These are phyloP conservation scores for Malacosoma neustria DNA, from an alignment of 2,888 invertebrate genomes.

Conservation along the genomic window DNA sequence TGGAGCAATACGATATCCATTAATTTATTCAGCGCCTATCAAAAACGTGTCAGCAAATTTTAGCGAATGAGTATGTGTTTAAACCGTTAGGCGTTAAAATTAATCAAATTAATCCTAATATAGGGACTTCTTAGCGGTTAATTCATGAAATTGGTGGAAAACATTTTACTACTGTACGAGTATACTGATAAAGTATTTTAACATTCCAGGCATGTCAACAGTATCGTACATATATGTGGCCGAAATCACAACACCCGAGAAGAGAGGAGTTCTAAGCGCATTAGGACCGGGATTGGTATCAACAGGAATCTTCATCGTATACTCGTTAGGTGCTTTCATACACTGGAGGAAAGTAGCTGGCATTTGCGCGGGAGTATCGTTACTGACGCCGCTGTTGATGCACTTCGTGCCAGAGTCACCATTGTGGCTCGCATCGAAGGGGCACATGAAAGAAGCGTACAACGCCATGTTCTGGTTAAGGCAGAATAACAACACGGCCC, in stretches of 20 bases:
- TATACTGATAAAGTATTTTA: too few relatives aligned
- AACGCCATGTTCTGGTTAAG: constrained; percentile 78
- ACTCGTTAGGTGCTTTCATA: constrained; percentile 78
- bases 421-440: constrained; percentile 77
- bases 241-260: constrained; percentile 80
- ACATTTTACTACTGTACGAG: too few relatives aligned
- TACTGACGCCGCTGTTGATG: constrained; percentile 73
- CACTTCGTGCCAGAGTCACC: constrained; percentile 82
- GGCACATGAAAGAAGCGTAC: constrained; percentile 75
- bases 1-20: too few relatives aligned
- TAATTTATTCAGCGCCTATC: too few relatives aligned
- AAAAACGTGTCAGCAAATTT: too few relatives aligned
- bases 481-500: constrained; percentile 76
- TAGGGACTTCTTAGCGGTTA: too few relatives aligned
- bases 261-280: constrained; percentile 80
- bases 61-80: too few relatives aligned
- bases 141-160: too few relatives aligned
- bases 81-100: too few relatives aligned
- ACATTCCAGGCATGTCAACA: constrained; percentile 77
- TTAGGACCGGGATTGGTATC: constrained; percentile 82
- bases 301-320: constrained; percentile 81
- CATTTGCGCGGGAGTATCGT: constrained; percentile 75
- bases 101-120: too few relatives aligned
- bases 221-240: constrained; percentile 81
- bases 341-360: constrained; percentile 80